Conservation (phyloP, 2,888 invertebrate genomes). For the Autographa gamma region DNA sequence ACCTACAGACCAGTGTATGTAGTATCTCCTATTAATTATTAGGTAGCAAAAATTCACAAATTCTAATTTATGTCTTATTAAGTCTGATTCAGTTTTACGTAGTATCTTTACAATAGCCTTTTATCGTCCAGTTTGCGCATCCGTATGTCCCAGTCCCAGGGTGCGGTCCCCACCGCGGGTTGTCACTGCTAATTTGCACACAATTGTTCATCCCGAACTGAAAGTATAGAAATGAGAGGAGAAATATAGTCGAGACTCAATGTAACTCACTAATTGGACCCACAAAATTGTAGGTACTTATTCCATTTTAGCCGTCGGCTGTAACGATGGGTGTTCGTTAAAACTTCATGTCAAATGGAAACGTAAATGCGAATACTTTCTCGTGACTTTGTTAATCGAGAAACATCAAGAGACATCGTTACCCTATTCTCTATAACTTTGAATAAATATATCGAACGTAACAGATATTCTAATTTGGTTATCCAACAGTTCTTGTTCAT, state of each 20-base stretch:
- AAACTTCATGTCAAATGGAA: conserved; percentile 73
- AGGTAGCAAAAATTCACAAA: no score
- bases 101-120: conserved; percentile 20
- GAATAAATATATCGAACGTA: background rate
- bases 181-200: conserved; percentile 86
- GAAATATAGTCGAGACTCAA: conserved; percentile 77
- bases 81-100: no score
- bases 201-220: conserved; percentile 84
- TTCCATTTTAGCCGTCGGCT: conserved; percentile 64
- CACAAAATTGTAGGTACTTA: conserved; percentile 67
- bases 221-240: conserved; percentile 83
- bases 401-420: conserved; percentile 61
- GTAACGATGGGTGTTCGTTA: conserved; percentile 74
- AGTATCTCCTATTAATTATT: no score
- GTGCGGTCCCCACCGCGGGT: conserved; percentile 74
- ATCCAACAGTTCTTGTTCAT: no score
- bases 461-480: no score
- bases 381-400: conserved; percentile 68
- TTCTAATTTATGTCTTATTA: no score
- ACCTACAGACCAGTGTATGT: no score
- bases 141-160: conserved; percentile 68
- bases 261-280: conserved; percentile 81
- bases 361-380: conserved; percentile 70
- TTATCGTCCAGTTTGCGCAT: conserved; percentile 15
- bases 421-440: conserved; percentile 38